Conservation (phyloP, 2,113 vertebrate species). For the Scalopus aquaticus region DNA sequence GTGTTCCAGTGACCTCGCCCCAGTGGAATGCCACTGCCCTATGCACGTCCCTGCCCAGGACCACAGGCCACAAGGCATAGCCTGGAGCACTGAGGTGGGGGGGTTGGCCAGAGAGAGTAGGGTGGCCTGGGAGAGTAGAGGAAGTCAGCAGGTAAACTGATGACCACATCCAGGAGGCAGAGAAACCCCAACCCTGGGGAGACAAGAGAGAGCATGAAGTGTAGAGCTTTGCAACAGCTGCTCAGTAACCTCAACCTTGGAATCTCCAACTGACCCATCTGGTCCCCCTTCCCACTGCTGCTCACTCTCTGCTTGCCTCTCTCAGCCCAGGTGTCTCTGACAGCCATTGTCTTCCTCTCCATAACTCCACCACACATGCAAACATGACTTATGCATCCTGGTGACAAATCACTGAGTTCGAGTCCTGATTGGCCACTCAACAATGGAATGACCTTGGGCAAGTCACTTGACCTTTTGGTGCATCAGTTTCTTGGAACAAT, state of each 20-base stretch:
- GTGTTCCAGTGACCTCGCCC: slow-evolving; percentile 41
- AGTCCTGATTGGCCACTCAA: neutral
- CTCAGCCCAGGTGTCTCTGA: neutral
- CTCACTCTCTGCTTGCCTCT: neutral
- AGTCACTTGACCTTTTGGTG: neutral
- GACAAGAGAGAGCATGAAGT: rapidly evolving
- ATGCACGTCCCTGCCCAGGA: neutral
- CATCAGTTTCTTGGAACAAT: neutral
- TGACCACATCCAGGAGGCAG: neutral
- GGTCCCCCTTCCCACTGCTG: neutral
- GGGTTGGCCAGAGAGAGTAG: neutral
- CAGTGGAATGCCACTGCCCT: slow-evolving; percentile 21
- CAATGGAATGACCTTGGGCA: neutral
- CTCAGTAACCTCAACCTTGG: rapidly evolving
- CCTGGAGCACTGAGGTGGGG: neutral
- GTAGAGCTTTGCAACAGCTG: neutral
- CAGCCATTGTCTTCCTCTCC: neutral
- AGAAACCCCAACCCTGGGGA: neutral
- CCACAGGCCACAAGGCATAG: neutral
- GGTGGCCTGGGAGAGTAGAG: neutral
- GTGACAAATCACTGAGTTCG: neutral
- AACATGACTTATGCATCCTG: rapidly evolving
- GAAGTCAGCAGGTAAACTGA: neutral
- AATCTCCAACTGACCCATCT: neutral
- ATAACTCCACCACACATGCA: neutral